Base-by-base conservation (phyloP, 2,113 vertebrate species). In the Podarcis cretensis region DNA sequence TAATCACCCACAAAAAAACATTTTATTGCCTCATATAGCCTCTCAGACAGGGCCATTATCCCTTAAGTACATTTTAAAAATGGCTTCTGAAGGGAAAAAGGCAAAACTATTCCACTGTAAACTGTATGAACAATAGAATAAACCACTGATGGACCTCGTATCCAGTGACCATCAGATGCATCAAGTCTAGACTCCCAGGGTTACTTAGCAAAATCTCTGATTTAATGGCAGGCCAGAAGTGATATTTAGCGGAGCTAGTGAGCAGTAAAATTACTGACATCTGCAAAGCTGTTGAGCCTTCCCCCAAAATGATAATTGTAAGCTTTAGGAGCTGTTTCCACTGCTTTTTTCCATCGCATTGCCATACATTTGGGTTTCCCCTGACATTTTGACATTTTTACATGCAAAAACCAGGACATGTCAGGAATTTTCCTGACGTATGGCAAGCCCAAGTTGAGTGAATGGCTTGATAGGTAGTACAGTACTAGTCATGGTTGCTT, bases 1-100 rank as follows among this genome's bases (percentile, higher is more conserved):
- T 89, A 89, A 92, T 87, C 76, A 91, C 43, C 25, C 86, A 79
- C 32, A 63, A 85, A 89, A 85, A 85, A 81, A 5, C 20, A 27
- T 75, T 82, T 68, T 32, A 89, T 1, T 83, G 77, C 20, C 78
- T 94, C 21, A 27, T 66, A 74, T 48, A 68, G 18, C 81, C 65
- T 78, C 59, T 66, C 30, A 12, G 73, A 65, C 16, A 86, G 57
- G 93, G 37, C 32, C 10, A 89, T 79, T 1, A 57, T 16, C 16
- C 32, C 4, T 76, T n/a, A 63, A 66, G 13, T 59, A 6, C 3
- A 82, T 30, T 71, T 85, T 32, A 88, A 90, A 84, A 89, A 75
- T 1, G 0, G 1, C 3, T 13, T 23, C 21, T 37, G 3, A 81
- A 87, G 18, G 43, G 13, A 2, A 25, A 86, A 32, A 82, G 0